Evolutionary conservation across 2,888 invertebrate genomes (phyloP), one percentile per base, ranked within the genome.

Genomic region (Tipula confusa): DNA sequence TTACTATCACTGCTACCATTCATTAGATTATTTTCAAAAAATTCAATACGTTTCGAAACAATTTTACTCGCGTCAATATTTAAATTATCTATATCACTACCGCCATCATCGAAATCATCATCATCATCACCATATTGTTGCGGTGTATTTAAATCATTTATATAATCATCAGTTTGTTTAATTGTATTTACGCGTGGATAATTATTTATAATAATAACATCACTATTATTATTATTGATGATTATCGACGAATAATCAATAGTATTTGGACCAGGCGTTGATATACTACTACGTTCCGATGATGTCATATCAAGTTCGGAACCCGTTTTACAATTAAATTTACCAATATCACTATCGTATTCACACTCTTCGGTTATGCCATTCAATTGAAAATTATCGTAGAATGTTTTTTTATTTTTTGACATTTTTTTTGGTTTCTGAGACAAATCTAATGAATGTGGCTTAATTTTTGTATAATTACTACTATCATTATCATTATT

Each of bases 11-110:
- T 29, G 31, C 80, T 31, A 11, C 83, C 29, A 15, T 82, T 64
- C 18, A 64, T 83, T 43, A 84, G 33, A 48, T 87, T 88, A 84
- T 88, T 87, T 85, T 86, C 87, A 84, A 89, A 89, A 86, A 89
- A 89, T 85, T 89, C 89, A 84, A 89, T 89, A 36, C 88, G 88
- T 85, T 89, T 89, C 48, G 87, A 88, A 29, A 88, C 85, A 31
- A 86, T 87, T 84, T 87, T 87, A 31, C 79, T 83, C 11, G 11
- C 79, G 7, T 83, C 79, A 29, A 82, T 82, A 83, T 80, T 83
- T 31, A 81, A 48, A 38, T 79, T 82, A 82, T 79, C 82, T 82
- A 83, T 48, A 28, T 83, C 28, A n/a, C 38, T 48, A 33, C 15
- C 31, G 24, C 24, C 64, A 1, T 9, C 64, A 9, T 64, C 64